phyloP scores from a whole-genome alignment of 2,888 invertebrate genomes.

The Acrocera orbiculus region DNA sequence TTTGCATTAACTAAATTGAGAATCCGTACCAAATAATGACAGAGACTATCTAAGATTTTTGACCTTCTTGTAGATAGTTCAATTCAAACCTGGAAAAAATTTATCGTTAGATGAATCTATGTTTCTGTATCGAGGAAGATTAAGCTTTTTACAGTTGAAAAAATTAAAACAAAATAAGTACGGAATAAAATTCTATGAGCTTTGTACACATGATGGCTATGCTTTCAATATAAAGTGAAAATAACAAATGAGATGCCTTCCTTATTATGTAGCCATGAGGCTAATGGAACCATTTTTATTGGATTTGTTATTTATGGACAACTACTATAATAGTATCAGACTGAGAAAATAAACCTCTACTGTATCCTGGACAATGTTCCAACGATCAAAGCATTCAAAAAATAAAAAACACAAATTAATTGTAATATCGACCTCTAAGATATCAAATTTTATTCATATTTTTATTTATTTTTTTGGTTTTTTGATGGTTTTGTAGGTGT shows the following conservation, averaged over 20 bases:
- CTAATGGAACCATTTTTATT: no score
- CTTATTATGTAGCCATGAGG: background rate
- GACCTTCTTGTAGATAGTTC: slow-evolving; percentile 4
- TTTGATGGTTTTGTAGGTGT: no score
- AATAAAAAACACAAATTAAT: no score
- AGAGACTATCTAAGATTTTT: slow-evolving; percentile 5
- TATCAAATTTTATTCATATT: no score
- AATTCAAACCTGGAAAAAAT: slow-evolving; percentile 5
- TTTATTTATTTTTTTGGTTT: no score
- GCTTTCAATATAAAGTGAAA: slow-evolving; percentile 2
- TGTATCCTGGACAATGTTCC: no score
- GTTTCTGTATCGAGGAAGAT: slow-evolving; percentile 3
- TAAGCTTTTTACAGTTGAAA: slow-evolving; percentile 4
- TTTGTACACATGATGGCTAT: no score
- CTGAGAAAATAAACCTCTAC: no score
- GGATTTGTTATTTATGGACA: slow-evolving; percentile 1
- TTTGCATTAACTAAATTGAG: slow-evolving; percentile 3
- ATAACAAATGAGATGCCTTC: slow-evolving; percentile 2
- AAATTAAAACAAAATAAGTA: slow-evolving; percentile 5
- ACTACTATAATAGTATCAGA: slow-evolving; percentile 2
- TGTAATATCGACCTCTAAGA: no score
- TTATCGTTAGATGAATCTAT: slow-evolving; percentile 5
- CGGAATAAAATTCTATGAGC: slow-evolving; percentile 2
- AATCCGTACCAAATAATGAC: slow-evolving; percentile 4
- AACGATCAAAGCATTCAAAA: no score